Conservation (phyloP, 35 echinoderm and acorn worm species). For the Patiria miniata region DNA sequence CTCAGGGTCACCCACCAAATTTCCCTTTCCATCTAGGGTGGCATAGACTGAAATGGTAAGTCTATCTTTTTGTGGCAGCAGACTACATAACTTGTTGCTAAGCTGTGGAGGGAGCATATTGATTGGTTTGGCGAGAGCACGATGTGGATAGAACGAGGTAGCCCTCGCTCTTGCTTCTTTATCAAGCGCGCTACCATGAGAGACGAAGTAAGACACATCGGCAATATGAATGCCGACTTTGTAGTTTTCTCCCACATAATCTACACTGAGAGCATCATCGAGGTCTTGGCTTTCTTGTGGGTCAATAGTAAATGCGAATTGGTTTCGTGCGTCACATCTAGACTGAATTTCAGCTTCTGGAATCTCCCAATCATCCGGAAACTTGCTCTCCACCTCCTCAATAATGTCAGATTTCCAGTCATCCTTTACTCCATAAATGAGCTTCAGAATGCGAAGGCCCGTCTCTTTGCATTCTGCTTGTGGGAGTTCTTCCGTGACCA, state of each 20-base stretch:
- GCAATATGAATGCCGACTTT: constrained; percentile 49
- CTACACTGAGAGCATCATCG: constrained; percentile 53
- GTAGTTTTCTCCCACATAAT: background rate
- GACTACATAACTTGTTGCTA: constrained; percentile 64
- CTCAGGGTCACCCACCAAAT: background rate
- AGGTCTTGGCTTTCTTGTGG: constrained; percentile 20
- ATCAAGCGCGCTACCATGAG: background rate
- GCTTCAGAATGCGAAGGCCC: constrained; percentile 65
- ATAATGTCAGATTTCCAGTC: constrained; percentile 34
- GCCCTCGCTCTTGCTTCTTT: constrained; percentile 9
- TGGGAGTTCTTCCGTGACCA: constrained; percentile 68
- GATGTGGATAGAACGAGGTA: constrained; percentile 29
- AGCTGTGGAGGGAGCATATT: constrained; percentile 79
- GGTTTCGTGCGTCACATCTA: constrained; percentile 32
- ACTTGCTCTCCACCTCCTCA: constrained; percentile 32
- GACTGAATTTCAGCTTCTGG: constrained; percentile 52
- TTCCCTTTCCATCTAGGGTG: constrained; percentile 46
- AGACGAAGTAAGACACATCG: constrained; percentile 45
- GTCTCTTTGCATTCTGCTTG: constrained; percentile 30
- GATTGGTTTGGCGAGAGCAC: constrained; percentile 25
- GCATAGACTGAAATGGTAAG: constrained; percentile 67
- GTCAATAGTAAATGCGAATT: constrained; percentile 31
- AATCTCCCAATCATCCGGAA: constrained; percentile 70
- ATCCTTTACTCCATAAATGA: constrained; percentile 63
- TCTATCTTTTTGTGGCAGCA: constrained; percentile 40